Conservation (phyloP, 2,888 invertebrate species). For the Euproctis similis region DNA sequence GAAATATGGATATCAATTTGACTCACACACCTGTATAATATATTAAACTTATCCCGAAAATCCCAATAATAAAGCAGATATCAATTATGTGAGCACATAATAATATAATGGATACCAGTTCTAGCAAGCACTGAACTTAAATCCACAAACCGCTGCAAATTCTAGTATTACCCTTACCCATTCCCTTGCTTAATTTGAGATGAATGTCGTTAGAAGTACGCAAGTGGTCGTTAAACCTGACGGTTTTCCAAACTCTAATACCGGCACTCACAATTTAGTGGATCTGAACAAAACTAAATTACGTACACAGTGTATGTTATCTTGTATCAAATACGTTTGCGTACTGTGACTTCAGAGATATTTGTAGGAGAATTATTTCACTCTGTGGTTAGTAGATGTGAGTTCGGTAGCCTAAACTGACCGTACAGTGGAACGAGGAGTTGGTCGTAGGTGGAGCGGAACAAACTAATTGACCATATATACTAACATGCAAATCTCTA, state of each 20-base stretch:
- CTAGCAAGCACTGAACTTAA: slow-evolving; percentile 50
- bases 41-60: too few relatives aligned
- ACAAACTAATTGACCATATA: slow-evolving; percentile 56
- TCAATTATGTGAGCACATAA: too few relatives aligned
- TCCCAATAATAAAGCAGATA: slow-evolving; percentile 45
- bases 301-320: not conserved
- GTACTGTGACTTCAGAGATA: too few relatives aligned
- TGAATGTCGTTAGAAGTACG: slow-evolving; percentile 66
- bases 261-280: too few relatives aligned
- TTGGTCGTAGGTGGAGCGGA: slow-evolving; percentile 38
- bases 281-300: not conserved
- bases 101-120: too few relatives aligned
- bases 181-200: slow-evolving; percentile 65
- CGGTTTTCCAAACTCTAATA: slow-evolving; percentile 41
- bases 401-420: slow-evolving; percentile 20
- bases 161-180: slow-evolving; percentile 58
- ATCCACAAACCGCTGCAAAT: slow-evolving; percentile 60
- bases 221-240: slow-evolving; percentile 62
- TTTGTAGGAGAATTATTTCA: slow-evolving; percentile 5
- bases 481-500: slow-evolving; percentile 58
- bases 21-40: too few relatives aligned
- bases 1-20: too few relatives aligned
- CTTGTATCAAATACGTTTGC: slow-evolving; percentile 10
- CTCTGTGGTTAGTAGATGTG: slow-evolving; percentile 20
- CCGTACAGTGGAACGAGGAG: slow-evolving; percentile 22